These are phyloP conservation scores for Morinoia aosen DNA, from an alignment of 2,888 invertebrate species.

Conservation along the genomic window DNA sequence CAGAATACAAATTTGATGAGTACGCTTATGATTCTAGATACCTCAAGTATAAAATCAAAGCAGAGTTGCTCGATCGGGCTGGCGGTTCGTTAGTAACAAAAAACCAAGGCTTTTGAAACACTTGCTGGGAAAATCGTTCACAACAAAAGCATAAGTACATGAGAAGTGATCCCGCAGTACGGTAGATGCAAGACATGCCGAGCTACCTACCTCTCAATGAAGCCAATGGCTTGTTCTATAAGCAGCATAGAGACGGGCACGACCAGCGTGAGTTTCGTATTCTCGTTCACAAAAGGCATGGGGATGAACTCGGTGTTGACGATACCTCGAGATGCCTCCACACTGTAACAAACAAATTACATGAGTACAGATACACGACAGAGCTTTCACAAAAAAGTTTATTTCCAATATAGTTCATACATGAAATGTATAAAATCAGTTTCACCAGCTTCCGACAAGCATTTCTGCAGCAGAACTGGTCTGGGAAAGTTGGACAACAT, in stretches of 20 bases:
- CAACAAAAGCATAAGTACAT: neutral
- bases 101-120: neutral
- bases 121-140: neutral
- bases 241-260: slow-evolving; percentile 14
- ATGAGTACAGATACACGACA: neutral
- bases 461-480: too few species aligned
- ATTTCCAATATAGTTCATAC: too few species aligned
- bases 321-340: slow-evolving; percentile 87
- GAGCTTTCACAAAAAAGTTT: neutral
- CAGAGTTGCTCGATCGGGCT: neutral
- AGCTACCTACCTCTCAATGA: neutral
- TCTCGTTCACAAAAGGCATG: slow-evolving; percentile 96
- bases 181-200: neutral
- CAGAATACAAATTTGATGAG: neutral
- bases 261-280: slow-evolving; percentile 77
- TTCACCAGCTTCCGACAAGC: too few species aligned
- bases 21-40: neutral
- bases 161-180: neutral
- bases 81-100: neutral
- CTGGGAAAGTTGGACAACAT: too few species aligned
- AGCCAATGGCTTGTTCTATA: neutral
- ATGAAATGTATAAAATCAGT: too few species aligned
- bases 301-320: slow-evolving; percentile 90
- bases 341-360: slow-evolving; percentile 72
- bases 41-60: neutral